Evolutionary conservation across 2,888 invertebrate genomes (phyloP).

Genomic region (Polydrusus pterygomalis): DNA sequence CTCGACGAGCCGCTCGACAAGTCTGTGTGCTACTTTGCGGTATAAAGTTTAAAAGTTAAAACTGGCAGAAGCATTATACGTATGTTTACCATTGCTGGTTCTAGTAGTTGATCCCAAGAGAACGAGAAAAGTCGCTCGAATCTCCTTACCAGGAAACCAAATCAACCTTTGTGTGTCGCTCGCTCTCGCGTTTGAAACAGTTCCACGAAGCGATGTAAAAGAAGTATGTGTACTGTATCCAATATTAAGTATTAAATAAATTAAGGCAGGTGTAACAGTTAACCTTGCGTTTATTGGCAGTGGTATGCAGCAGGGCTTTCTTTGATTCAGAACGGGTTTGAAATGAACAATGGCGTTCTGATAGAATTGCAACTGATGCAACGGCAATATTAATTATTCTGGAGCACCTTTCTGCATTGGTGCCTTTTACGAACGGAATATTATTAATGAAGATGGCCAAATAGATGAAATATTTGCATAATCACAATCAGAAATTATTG

Average conservation of each 20-base stretch:
- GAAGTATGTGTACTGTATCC: conserved; percentile 54
- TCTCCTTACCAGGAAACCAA: conserved; percentile 47
- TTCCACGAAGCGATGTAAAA: conserved; percentile 53
- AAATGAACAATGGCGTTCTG: conserved; percentile 32
- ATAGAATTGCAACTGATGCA: conserved; percentile 13
- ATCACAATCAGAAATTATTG: too few species aligned
- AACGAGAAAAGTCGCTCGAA: conserved; percentile 21
- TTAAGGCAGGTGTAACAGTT: conserved; percentile 58
- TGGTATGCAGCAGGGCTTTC: conserved; percentile 41
- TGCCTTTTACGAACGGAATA: not conserved
- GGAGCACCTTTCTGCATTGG: not conserved
- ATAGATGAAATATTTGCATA: too few species aligned
- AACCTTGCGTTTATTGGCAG: conserved; percentile 55
- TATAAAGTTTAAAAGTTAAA: too few species aligned
- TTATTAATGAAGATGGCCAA: too few species aligned
- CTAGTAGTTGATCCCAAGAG: conserved; percentile 5
- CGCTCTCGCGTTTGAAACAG: conserved; percentile 52
- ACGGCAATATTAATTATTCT: not conserved
- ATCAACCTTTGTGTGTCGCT: conserved; percentile 43
- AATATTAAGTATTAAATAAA: conserved; percentile 59
- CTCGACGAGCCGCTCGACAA: too few species aligned
- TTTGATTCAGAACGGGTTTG: conserved; percentile 43
- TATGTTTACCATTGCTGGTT: conserved; percentile 4
- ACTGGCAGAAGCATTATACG: not conserved
- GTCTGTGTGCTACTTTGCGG: too few species aligned